Conservation (phyloP, 2,113 vertebrate species). For the Bungarus multicinctus region DNA sequence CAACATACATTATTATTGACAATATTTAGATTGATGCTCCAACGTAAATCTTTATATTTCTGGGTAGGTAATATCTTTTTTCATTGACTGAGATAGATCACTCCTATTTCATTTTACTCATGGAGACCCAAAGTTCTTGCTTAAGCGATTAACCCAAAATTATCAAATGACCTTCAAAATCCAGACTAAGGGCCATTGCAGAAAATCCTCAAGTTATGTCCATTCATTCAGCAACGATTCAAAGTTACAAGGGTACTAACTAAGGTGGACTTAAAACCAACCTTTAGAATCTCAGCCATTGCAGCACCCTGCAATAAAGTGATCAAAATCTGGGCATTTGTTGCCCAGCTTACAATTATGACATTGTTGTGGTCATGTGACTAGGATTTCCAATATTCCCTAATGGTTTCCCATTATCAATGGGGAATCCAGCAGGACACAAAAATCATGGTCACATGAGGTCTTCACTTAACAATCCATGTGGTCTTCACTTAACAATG, state of each 20-base stretch:
- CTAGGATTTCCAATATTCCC: neutral
- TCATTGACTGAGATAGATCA: neutral
- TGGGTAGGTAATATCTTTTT: neutral
- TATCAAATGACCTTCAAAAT: neutral
- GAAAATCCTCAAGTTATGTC: neutral
- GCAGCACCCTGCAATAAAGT: neutral
- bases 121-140: neutral
- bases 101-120: neutral
- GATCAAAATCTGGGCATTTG: neutral
- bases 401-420: neutral
- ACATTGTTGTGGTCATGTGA: neutral
- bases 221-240: neutral
- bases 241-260: neutral
- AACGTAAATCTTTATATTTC: neutral
- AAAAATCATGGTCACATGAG: neutral
- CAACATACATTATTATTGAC: neutral
- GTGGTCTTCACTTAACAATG: neutral
- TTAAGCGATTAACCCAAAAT: neutral
- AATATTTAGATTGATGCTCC: conserved; percentile 6
- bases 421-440: neutral
- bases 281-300: neutral
- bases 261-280: neutral
- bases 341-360: neutral
- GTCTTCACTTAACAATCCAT: neutral
- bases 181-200: neutral